Evolutionary conservation across 2,797 vertebrate species (phyloP), one percentile per base, ranked within the genome.

Genomic region (Sebastes kiyomatsui): DNA sequence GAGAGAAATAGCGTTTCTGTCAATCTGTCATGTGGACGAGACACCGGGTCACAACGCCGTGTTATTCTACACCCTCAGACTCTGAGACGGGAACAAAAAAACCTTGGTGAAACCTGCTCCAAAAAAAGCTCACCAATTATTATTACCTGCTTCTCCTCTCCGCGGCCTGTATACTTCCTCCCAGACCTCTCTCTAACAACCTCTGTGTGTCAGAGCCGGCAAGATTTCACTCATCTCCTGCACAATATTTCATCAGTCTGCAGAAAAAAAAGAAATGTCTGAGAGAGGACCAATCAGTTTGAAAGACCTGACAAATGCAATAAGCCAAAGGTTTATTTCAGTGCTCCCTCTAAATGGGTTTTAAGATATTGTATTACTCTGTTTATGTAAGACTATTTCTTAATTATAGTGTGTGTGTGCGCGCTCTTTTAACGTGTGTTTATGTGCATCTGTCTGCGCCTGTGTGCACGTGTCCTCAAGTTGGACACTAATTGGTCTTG

Each of bases 301-400:
- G 81, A 88, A 81, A 56, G 87, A 88, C 65, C 91, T 92, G 94
- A 94, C 93, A 94, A 93, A 95, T 77, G 90, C 82, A 95, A 94
- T 93, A 90, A 94, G 86, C 58, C 72, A 66, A 79, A 86, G 72
- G 86, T 93, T 93, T 91, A 89, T 91, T 92, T 92, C 88, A 92
- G 58, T 7, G 75, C 91, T 81, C 66, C 88, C 75, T 81, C 92
- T 30, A 90, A 95, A 94, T 87, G 93, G 90, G 88, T 93, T 94
- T 91, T 90, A 92, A 92, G 92, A 88, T 94, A 95, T 95, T 89
- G 76, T 87, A 89, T 95, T 95, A 88, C 94, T 91, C 74, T 93
- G 93, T 95, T 94, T 95, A 94, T 90, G 71, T 83, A 92, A 89
- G 93, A 80, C 85, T 90, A 86, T 91, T 91, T 94, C 93, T 93